Conservation (phyloP, 2,113 vertebrate genomes). For the Stercorarius parasiticus region DNA sequence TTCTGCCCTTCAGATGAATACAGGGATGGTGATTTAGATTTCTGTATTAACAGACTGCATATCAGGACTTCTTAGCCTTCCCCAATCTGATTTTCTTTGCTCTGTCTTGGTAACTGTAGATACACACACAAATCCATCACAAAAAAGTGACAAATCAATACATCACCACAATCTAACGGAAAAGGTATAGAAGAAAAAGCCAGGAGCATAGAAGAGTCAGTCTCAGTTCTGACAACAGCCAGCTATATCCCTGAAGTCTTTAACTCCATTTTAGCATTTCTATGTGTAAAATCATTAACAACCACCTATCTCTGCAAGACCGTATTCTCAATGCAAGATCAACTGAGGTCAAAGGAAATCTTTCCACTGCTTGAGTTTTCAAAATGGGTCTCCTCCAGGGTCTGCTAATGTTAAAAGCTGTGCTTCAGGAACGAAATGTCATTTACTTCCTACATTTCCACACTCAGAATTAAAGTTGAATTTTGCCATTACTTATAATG, state of each 20-base stretch:
- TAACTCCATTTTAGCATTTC: neutral
- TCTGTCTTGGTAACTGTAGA: neutral
- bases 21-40: neutral
- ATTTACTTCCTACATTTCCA: conserved; percentile 15
- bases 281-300: neutral
- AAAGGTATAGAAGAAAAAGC: neutral
- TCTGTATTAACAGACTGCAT: neutral
- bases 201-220: neutral
- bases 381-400: neutral
- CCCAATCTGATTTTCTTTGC: neutral
- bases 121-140: neutral
- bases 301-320: neutral
- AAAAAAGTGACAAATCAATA: neutral
- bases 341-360: neutral
- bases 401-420: neutral
- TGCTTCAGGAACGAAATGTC: neutral
- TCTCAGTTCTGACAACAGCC: neutral
- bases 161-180: neutral
- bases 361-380: neutral
- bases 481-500: neutral
- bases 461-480: neutral
- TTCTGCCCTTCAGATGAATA: neutral
- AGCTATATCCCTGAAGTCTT: neutral
- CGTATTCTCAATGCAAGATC: neutral
- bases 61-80: neutral